These are phyloP conservation scores for Anguilla rostrata DNA, from an alignment of 2,113 vertebrate species.

Conservation along the genomic window DNA sequence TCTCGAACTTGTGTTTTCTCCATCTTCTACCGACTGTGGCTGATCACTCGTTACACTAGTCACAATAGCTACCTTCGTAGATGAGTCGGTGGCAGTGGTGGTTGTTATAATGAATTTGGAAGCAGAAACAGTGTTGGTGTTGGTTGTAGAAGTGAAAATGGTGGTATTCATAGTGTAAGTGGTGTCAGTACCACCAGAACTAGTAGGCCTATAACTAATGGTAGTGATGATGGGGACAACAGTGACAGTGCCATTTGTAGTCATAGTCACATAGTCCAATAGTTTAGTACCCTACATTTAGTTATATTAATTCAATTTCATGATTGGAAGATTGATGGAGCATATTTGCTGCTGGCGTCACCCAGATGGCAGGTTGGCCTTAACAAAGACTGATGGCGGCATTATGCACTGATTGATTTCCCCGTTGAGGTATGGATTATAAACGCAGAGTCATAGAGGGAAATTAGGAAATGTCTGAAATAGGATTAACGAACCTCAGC, in stretches of 20 bases:
- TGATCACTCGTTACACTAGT: too few relatives aligned
- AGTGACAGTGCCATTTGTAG: neutral
- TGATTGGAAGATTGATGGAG: slow-evolving; percentile 42
- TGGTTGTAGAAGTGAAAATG: too few relatives aligned
- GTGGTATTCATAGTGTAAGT: too few relatives aligned
- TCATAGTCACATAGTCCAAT: neutral
- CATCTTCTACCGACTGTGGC: too few relatives aligned
- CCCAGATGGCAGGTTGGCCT: slow-evolving; percentile 47
- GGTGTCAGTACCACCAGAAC: too few relatives aligned
- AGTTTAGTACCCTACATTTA: neutral
- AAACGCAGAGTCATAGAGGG: slow-evolving; percentile 22
- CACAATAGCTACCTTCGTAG: too few relatives aligned
- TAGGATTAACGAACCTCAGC: neutral
- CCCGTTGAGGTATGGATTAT: slow-evolving; percentile 30
- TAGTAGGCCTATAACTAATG: neutral
- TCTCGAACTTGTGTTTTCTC: too few relatives aligned
- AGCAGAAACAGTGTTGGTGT: too few relatives aligned
- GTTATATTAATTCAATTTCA: slow-evolving; percentile 30
- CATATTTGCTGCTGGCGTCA: slow-evolving; percentile 29
- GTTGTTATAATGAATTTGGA: too few relatives aligned
- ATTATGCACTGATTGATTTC: slow-evolving; percentile 48
- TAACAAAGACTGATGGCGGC: slow-evolving; percentile 47
- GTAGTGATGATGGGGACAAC: neutral
- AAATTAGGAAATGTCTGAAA: slow-evolving; percentile 40
- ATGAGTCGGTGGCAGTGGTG: too few relatives aligned